Evolutionary conservation across 1,140 invertebrate genomes (phyloP), one percentile per base, ranked within the genome.

Genomic region (Brachionus rubens): DNA sequence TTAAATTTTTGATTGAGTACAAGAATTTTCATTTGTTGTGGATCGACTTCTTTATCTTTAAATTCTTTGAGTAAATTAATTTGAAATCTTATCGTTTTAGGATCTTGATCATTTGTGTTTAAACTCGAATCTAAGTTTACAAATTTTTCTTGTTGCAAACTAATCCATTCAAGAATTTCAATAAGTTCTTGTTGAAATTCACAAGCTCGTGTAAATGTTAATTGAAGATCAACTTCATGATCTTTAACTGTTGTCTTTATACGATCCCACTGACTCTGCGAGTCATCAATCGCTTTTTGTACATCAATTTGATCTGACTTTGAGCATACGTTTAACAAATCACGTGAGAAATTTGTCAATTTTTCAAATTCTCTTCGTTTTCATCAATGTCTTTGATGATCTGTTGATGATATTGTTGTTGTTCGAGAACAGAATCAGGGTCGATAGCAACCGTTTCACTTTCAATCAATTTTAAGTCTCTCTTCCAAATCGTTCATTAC

Each of bases 281-380:
- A 83, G 82, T 98, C 94, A 84, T 97, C 94, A 81, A 98, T 94
- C 81, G 96, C 92, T 81, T 97, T 97, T 84, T 95, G 92, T 0
- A 98, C 93, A 85, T 98, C 95, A 0, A 94, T 94, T 85, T 95
- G 95, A 81, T 98, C 95, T 12, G 93, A 91, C 80, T 97, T 93
- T 6, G 94, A 94, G 82, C 93, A 94, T 40, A 97, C 86, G 68
- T 90, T 90, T 90, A 97, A 93, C 78, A 99, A 87, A 79, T 93
- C 91, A 36, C 91, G 91, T 14, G 95, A 95, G 54, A 91, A 93
- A 79, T 90, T 90, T 62, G 92, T 88, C 10, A 93, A 92, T 84
- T 94, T 90, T 80, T 94, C 93, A 14, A 96, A 81, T 95, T 93
- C 0, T 91, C 92, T 83, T 95, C 94, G 2, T 92, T 94, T 80